Percentiles rank a stretch among this genome's conserved stretches.
phyloP scores from a whole-genome alignment of 2,797 vertebrate genomes.

The Pristis pectinata region DNA sequence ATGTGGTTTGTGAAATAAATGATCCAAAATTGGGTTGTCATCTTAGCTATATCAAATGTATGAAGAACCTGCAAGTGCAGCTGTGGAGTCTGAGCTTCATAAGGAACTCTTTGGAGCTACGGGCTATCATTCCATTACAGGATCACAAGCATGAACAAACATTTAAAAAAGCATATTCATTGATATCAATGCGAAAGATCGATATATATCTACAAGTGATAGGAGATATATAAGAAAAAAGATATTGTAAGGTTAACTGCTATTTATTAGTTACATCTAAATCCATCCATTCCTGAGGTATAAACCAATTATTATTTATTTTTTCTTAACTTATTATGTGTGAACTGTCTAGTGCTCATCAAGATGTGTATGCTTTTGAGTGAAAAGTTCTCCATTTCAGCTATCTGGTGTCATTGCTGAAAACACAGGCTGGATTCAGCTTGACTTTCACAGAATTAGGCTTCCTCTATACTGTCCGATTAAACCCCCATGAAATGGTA shows the following conservation, averaged over 20 bases:
- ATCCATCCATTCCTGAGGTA: neutral
- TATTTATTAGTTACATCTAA: neutral
- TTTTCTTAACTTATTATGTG: neutral
- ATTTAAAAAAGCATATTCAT: neutral
- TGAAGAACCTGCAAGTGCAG: neutral
- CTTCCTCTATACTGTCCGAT: neutral
- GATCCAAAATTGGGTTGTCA: neutral
- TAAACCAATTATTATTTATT: neutral
- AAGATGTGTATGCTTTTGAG: neutral
- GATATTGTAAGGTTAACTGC: neutral
- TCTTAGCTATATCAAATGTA: neutral
- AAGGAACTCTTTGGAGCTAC: neutral
- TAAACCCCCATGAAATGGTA: no score
- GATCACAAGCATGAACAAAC: neutral
- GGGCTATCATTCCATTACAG: neutral
- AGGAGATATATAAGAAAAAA: neutral
- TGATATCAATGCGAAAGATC: neutral
- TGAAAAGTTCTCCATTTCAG: neutral
- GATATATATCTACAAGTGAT: neutral
- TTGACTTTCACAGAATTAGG: neutral
- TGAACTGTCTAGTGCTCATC: neutral
- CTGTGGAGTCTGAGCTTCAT: neutral
- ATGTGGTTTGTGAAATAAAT: conserved; percentile 28
- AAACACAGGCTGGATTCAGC: neutral
- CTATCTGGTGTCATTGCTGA: neutral